A percentile compares a stretch with the other conserved stretches of the same genome.
Evolutionary conservation across 2,888 invertebrate species (phyloP).

Genomic region (Coleophora flavipennella): DNA sequence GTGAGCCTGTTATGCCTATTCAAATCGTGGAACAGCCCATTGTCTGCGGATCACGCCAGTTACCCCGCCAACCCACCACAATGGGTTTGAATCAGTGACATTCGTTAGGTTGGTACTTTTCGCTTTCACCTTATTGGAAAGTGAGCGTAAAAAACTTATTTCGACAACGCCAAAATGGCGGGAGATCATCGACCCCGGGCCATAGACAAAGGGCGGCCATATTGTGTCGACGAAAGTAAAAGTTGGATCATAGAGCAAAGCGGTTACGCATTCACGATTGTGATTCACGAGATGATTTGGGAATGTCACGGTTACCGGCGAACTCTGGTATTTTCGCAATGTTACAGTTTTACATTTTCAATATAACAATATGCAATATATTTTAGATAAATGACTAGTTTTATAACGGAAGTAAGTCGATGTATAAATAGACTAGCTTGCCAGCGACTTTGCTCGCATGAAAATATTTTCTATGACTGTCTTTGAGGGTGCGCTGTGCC

Average conservation of each 20-base stretch:
- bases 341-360: slow-evolving; percentile 25
- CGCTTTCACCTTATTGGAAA: slow-evolving; percentile 73
- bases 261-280: slow-evolving; percentile 46
- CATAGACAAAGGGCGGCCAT: slow-evolving; percentile 61
- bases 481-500: too few relatives aligned
- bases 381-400: too few relatives aligned
- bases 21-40: slow-evolving; percentile 40
- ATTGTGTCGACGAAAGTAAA: slow-evolving; percentile 59
- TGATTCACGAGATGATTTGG: slow-evolving; percentile 61
- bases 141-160: slow-evolving; percentile 70
- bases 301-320: slow-evolving; percentile 64
- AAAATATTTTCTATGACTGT: too few relatives aligned
- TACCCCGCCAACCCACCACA: slow-evolving; percentile 57
- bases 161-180: slow-evolving; percentile 64
- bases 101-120: slow-evolving; percentile 60
- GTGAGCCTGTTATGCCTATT: slow-evolving; percentile 13
- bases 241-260: slow-evolving; percentile 34
- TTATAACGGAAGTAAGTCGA: too few relatives aligned
- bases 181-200: slow-evolving; percentile 52
- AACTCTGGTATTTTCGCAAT: slow-evolving; percentile 39
- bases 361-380: too few relatives aligned
- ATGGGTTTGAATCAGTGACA: slow-evolving; percentile 68
- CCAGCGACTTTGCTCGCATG: too few relatives aligned
- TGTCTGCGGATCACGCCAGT: slow-evolving; percentile 33
- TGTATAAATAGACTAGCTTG: too few relatives aligned